Conservation (phyloP, 2,888 invertebrate genomes). For the Rhagonycha fulva region DNA sequence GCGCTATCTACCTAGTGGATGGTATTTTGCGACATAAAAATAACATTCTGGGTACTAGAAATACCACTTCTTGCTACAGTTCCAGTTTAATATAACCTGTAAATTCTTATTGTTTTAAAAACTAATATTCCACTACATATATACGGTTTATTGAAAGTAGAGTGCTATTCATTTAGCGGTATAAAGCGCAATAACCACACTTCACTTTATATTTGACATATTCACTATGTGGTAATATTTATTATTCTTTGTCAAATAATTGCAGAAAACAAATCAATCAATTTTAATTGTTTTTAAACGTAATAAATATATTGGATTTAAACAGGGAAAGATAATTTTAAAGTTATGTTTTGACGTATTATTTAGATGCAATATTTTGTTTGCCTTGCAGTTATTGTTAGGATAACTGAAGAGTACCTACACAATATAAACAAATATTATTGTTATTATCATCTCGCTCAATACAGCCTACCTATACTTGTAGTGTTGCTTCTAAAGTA, state of each 20-base stretch:
- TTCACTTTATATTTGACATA: background rate
- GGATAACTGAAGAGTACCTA: too few relatives aligned
- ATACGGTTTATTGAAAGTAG: background rate
- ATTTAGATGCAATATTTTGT: background rate
- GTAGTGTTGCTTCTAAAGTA: background rate
- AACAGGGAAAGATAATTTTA: background rate
- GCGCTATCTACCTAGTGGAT: slow-evolving; percentile 45
- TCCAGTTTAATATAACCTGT: slow-evolving; percentile 43
- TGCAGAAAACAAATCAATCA: background rate
- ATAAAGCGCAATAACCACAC: background rate
- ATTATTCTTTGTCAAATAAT: background rate
- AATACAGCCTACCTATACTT: background rate
- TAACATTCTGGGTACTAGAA: slow-evolving; percentile 44
- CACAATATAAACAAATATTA: background rate
- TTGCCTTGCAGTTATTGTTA: background rate
- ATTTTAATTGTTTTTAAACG: background rate
- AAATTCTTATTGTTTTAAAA: slow-evolving; percentile 43
- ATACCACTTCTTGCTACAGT: slow-evolving; percentile 47
- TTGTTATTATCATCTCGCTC: background rate
- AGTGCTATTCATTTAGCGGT: background rate
- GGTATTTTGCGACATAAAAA: slow-evolving; percentile 45
- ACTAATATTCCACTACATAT: background rate
- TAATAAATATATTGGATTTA: background rate
- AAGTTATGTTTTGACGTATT: background rate
- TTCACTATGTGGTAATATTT: background rate